Conservation (phyloP, 2,888 invertebrate species). For the Callosobruchus maculatus region DNA sequence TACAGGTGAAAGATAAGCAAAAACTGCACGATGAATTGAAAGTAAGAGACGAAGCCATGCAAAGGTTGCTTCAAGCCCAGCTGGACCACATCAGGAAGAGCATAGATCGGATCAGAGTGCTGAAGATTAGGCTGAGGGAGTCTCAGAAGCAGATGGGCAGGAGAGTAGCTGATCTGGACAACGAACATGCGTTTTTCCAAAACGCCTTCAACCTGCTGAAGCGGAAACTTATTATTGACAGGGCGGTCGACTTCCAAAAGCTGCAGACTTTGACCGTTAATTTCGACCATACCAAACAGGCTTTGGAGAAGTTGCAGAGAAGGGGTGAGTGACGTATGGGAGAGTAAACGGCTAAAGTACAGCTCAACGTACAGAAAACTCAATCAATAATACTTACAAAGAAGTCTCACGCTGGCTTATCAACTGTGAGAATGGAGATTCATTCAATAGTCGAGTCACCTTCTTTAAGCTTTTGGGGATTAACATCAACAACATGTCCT, state of each 20-base stretch:
- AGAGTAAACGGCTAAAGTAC: no score
- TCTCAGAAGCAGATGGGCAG: conserved; percentile 22
- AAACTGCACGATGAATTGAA: conserved; percentile 32
- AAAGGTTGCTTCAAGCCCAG: conserved; percentile 30
- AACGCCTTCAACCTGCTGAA: conserved; percentile 47
- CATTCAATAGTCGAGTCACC: no score
- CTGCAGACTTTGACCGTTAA: conserved; percentile 60
- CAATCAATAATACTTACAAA: no score
- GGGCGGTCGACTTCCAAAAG: conserved; percentile 52
- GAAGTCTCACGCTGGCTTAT: no score
- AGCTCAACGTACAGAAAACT: no score
- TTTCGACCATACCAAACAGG: conserved; percentile 58
- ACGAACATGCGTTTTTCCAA: conserved; percentile 44
- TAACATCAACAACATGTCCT: no score
- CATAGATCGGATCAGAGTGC: conserved; percentile 29
- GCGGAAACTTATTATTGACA: conserved; percentile 52
- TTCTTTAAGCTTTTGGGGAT: no score
- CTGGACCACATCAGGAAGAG: conserved; percentile 28
- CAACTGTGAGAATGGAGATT: no score
- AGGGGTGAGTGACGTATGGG: conserved; percentile 46
- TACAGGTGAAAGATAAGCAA: conserved; percentile 24
- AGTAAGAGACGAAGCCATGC: conserved; percentile 34
- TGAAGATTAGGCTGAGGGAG: conserved; percentile 29
- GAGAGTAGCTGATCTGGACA: conserved; percentile 29
- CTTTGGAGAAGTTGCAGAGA: conserved; percentile 53